Evolutionary conservation across 2,888 invertebrate species (phyloP), one percentile per base, ranked within the genome.

Genomic region (Coleophora deauratella): DNA sequence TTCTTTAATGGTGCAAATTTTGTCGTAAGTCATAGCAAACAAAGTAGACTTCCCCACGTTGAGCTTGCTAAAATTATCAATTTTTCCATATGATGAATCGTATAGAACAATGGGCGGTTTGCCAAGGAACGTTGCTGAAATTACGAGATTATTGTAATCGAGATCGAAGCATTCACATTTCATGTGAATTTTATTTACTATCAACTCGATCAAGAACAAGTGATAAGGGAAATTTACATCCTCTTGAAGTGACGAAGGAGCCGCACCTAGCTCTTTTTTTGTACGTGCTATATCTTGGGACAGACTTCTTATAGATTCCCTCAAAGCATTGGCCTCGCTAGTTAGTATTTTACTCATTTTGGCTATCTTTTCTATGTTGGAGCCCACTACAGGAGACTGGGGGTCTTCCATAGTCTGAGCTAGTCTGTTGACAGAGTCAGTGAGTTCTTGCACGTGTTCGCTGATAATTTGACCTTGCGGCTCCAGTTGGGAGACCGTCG

Each of bases 11-110:
- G 52, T 51, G 49, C 81, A 82, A 55, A 85, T 85, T 62, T 75
- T 82, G 35, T 84, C 84, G 43, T 82, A 85, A 7, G 84, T 84
- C 79, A 85, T 84, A 1, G 84, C 84, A 50, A 84, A 85, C 41
- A 85, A 51, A 6, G 67, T 76, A 0, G 84, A 85, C 57, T 82
- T 84, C 1, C 84, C 84, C 3, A 80, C 69, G 47, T 85, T 82
- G 14, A 85, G 47, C 57, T 72, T 70, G 38, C 49, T 58, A 42
- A 79, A 72, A 54, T 72, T 68, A 13, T 76, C 66, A 13, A 81
- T 66, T 61, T 74, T 71, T 1, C 79, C 84, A 43, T 70, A 78
- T 1, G 76, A 70, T 0, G 72, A 62, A 50, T 84, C 81, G 44
- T 81, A 84, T 37, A 85, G 53, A 33, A 72, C 54, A 40, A 85